Base-by-base conservation (phyloP, 64 coral and sea anemone genomes). In the Montipora efflorescens region DNA sequence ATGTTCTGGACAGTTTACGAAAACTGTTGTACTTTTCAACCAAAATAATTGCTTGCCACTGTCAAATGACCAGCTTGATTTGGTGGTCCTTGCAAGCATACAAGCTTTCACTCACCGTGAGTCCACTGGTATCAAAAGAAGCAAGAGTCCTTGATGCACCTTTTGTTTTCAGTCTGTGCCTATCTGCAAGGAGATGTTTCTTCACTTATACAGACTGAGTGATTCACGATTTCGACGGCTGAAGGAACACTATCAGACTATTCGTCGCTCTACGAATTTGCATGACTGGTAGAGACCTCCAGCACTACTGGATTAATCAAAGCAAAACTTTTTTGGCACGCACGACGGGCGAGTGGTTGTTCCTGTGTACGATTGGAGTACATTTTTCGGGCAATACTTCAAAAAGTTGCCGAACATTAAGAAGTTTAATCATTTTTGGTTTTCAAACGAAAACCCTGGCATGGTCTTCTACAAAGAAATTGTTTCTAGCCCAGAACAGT, bases 251-350 rank as follows among this genome's bases (percentile, higher is more conserved):
- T 88, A 88, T 73, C 47, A 88, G 74, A 74, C 2, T 64, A 79
- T 19, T 93, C 44, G 2, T 93, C 83, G 18, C 49, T 93, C 57
- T 87, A 53, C 48, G 82, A 92, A 51, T 58, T 93, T 19, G 91
- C 91, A 11, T 10, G 46, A 1, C 19, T 87, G 58, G 91, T 87
- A 14, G 91, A 87, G 18, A 77, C 44, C 19, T 93, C 91, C 16
- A 93, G 91, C 62, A 87, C 6, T 48, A 23, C 77, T 86, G 75
- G 83, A 6, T 25, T 88, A 19, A 93, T 87, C 75, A 87, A 93
- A 88, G 53, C 75, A 18, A 84, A 93, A 19, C 58, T 25, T 93
- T 2, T 59, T 79, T 13, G 91, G 76, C 52, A 87, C 20, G 5
- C 83, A 88, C 45, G 59, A 88, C 25, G 83, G 91, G 23, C 78